These are phyloP conservation scores for Zosterops hypoxanthus DNA, from an alignment of 2,113 vertebrate genomes.

Conservation along the genomic window DNA sequence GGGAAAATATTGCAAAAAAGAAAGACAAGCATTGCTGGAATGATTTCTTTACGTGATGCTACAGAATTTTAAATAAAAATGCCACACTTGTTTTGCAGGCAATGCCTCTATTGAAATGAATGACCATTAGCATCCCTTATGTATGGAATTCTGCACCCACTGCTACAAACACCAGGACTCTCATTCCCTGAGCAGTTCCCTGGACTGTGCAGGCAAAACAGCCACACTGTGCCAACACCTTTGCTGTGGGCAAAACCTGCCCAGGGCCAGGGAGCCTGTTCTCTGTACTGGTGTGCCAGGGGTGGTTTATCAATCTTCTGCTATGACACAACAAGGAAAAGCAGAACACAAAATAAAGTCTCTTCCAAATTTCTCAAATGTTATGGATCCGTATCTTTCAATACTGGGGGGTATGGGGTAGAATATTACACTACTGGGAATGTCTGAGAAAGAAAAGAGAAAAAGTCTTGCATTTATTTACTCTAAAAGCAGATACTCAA, in stretches of 20 bases:
- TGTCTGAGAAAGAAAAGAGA: not conserved
- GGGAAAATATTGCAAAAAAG: not conserved
- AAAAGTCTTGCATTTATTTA: not conserved
- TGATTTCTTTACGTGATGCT: not conserved
- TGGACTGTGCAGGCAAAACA: not conserved
- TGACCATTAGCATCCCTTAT: not conserved
- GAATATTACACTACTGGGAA: not conserved
- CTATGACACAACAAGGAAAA: not conserved
- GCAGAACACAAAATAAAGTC: not conserved
- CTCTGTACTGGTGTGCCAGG: not conserved
- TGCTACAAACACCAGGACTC: not conserved
- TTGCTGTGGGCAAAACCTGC: not conserved
- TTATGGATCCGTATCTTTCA: not conserved
- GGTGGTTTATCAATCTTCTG: not conserved
- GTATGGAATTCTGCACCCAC: accelerated
- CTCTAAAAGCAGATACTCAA: not conserved
- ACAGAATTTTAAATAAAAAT: not conserved
- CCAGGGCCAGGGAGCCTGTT: not conserved
- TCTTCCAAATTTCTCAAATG: not conserved
- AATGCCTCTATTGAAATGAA: not conserved
- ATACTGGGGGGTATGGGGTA: accelerated
- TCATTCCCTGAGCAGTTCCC: not conserved
- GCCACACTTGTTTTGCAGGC: not conserved
- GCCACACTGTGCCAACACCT: not conserved
- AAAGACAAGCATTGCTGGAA: not conserved